A percentile compares a stretch with the other conserved stretches of the same genome.
phyloP scores from a whole-genome alignment of 2,113 vertebrate genomes.

The Burhinus oedicnemus region DNA sequence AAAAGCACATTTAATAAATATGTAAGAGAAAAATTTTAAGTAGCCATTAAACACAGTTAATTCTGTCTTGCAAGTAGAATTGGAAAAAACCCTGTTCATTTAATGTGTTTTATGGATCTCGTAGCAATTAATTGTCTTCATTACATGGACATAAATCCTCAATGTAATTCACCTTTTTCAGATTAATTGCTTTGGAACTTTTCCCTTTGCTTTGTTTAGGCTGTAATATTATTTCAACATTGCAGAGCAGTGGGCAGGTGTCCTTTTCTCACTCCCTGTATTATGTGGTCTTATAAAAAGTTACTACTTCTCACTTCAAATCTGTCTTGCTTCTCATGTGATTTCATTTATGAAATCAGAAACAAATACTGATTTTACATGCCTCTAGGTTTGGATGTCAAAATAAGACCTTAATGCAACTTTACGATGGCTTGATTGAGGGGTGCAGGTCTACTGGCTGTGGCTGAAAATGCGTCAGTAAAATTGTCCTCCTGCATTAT shows the following conservation, averaged over 20 bases:
- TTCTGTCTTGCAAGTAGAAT: slow-evolving; percentile 55
- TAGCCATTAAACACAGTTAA: slow-evolving; percentile 60
- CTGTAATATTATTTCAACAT: neutral
- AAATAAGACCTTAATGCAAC: neutral
- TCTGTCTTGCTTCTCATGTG: neutral
- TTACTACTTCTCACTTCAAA: neutral
- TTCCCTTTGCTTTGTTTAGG: slow-evolving; percentile 29
- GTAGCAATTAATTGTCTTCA: slow-evolving; percentile 72
- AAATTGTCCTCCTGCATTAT: neutral
- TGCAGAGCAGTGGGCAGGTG: neutral
- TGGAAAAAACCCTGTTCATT: slow-evolving; percentile 50
- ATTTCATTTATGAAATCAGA: neutral
- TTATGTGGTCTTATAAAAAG: neutral
- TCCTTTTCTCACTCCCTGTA: neutral
- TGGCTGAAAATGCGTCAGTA: neutral
- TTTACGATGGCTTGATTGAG: neutral
- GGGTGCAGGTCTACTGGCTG: neutral
- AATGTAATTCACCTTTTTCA: slow-evolving; percentile 14
- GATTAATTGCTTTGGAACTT: slow-evolving; percentile 11
- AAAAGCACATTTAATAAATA: slow-evolving; percentile 61
- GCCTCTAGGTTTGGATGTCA: neutral
- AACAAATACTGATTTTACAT: neutral
- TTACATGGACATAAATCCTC: slow-evolving; percentile 37
- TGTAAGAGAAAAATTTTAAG: slow-evolving; percentile 43
- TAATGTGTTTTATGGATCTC: slow-evolving; percentile 55